Conservation (phyloP, 2,888 invertebrate genomes). For the Drosophila nigricruria region DNA sequence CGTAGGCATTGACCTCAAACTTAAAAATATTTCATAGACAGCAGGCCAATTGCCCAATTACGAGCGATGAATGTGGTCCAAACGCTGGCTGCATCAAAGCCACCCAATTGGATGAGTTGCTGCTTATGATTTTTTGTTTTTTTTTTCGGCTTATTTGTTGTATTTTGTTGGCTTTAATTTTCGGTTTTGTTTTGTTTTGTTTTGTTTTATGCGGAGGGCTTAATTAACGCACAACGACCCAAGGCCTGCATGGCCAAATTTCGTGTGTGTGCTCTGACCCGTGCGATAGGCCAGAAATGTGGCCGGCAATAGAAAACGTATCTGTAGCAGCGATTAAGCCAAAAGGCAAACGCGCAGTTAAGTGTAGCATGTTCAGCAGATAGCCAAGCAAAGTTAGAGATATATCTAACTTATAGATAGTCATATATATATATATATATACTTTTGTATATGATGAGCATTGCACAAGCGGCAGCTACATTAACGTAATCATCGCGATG, state of each 20-base stretch:
- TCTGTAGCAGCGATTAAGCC: slow-evolving; percentile 17
- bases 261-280: slow-evolving; percentile 36
- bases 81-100: slow-evolving; percentile 22
- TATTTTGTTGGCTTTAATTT: slow-evolving; percentile 3
- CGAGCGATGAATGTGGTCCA: slow-evolving; percentile 22
- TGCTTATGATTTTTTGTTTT: slow-evolving; percentile 6
- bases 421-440: background rate
- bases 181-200: slow-evolving; percentile 13
- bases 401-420: background rate
- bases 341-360: background rate
- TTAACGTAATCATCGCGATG: slow-evolving; percentile 28
- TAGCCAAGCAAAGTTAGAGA: background rate
- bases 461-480: slow-evolving; percentile 56
- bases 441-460: slow-evolving; percentile 1
- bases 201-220: slow-evolving; percentile 9
- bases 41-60: slow-evolving; percentile 48
- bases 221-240: slow-evolving; percentile 47
- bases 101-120: slow-evolving; percentile 27
- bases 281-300: slow-evolving; percentile 37
- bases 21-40: slow-evolving; percentile 23
- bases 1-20: slow-evolving; percentile 42
- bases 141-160: slow-evolving; percentile 7
- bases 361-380: background rate
- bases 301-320: slow-evolving; percentile 24
- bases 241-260: slow-evolving; percentile 38